These are phyloP conservation scores for Frieseomelitta varia DNA, from an alignment of 1,140 invertebrate species.

Conservation along the genomic window DNA sequence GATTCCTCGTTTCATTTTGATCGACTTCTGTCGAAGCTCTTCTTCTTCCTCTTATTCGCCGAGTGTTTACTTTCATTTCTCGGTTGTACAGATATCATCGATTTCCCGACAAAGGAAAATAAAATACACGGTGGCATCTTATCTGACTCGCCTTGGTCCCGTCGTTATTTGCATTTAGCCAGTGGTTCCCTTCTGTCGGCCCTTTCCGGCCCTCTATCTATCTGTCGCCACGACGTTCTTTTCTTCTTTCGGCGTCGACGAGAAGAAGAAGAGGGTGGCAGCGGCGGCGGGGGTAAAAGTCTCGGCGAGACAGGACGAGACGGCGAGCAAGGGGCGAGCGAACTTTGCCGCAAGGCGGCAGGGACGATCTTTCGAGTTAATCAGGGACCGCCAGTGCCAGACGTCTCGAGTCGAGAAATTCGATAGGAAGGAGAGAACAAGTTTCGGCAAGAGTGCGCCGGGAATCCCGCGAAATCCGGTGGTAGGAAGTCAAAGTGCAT, in stretches of 20 bases:
- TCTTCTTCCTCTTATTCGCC: too few species aligned
- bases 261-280: not conserved
- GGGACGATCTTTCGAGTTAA: constrained; percentile 72
- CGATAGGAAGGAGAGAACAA: constrained; percentile 38
- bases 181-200: constrained; percentile 10
- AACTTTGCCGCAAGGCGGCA: constrained; percentile 41
- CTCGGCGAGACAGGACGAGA: constrained; percentile 6
- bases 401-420: constrained; percentile 71
- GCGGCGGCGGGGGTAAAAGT: constrained; percentile 17
- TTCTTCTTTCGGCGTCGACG: constrained; percentile 34
- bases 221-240: constrained; percentile 56
- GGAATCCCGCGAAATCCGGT: constrained; percentile 18
- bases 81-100: not conserved
- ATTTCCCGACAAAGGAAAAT: constrained; percentile 53
- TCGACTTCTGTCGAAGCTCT: not conserved
- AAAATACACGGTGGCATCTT: constrained; percentile 55
- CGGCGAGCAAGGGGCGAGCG: not conserved
- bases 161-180: constrained; percentile 64
- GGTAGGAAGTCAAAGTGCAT: constrained; percentile 41
- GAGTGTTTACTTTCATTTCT: not conserved
- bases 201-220: constrained; percentile 30
- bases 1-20: not conserved
- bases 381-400: constrained; percentile 73
- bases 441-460: constrained; percentile 45
- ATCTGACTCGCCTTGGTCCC: constrained; percentile 52